Percentiles rank a stretch among this genome's conserved stretches.
phyloP scores from a whole-genome alignment of 1,140 invertebrate genomes.

The Dermatophagoides farinae region DNA sequence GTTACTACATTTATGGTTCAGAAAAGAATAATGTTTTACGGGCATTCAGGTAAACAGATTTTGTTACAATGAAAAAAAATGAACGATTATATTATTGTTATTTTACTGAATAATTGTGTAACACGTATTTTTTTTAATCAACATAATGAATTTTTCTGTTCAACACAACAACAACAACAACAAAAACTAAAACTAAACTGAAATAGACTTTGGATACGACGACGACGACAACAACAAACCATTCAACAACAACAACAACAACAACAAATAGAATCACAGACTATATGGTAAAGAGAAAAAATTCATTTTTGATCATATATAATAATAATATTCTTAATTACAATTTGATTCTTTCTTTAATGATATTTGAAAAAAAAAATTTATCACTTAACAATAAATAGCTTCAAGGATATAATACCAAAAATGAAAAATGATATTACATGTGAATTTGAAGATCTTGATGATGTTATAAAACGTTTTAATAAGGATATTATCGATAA shows the following conservation, averaged over 20 bases:
- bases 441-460: conserved; percentile 8
- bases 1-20: conserved; percentile 15
- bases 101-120: no score
- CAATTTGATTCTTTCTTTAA: no score
- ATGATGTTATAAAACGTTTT: conserved; percentile 6
- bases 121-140: no score
- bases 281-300: not conserved
- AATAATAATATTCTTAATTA: no score
- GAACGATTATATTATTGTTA: no score
- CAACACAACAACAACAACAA: no score
- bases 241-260: no score
- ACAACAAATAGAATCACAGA: no score
- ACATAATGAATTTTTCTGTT: no score
- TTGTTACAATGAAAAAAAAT: no score
- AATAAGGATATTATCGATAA: not conserved
- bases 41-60: conserved; percentile 6
- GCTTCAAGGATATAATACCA: conserved; percentile 7
- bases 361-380: not conserved
- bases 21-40: conserved; percentile 15
- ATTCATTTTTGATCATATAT: no score
- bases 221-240: not conserved
- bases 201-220: conserved; percentile 3
- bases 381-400: not conserved
- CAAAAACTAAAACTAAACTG: not conserved
- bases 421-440: conserved; percentile 5